Evolutionary conservation across 1,140 invertebrate species (phyloP), one percentile per base, ranked within the genome.

Genomic region (Neelides sp.): DNA sequence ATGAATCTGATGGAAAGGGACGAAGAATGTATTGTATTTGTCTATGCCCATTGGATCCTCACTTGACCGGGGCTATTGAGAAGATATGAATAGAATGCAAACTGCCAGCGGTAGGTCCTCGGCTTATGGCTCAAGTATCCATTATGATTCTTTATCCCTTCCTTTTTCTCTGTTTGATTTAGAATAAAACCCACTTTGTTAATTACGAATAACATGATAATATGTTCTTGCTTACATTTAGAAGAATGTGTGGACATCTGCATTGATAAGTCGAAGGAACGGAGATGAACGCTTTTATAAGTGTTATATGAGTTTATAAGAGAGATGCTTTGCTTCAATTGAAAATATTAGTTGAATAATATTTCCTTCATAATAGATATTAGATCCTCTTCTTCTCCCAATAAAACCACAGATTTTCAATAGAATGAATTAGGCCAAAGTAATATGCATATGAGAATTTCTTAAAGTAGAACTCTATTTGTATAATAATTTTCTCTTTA

Each of bases 161-260:
- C 26, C 26, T 17, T 32, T 12, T 39, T 20, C 37, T 48, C 35
- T 27, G 5, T 15, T 43, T 30, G 22, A 37, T n/a, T 53, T 46
- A 32, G 22, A 37, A 28, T 28, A 64, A 58, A 61, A 73, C 73
- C 46, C 61, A 51, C 52, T 35, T 59, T 57, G 15, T 28, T 53
- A n/a, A 50, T 54, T 27, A 19, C 12, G 34, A 19, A 45, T 22
- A 15, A 30, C 2, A 19, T 28, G 17, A 13, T 8, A n/a, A 15
- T 39, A 22, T 39, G 23, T 19, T 20, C 34, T 45, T 20, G 30
- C 27, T 45, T 13, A 17, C n/a, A 28, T 3, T 45, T 27, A 27
- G 27, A 45, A 19, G 20, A 1, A 7, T 8, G 28, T 8, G 26
- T 12, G 22, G 17, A 45, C 34, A 27, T 43, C 26, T 24, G 41